A percentile compares a stretch with the other conserved stretches of the same genome.
Evolutionary conservation across 2,888 invertebrate genomes (phyloP).

Genomic region (Iselma pallidipennis): DNA sequence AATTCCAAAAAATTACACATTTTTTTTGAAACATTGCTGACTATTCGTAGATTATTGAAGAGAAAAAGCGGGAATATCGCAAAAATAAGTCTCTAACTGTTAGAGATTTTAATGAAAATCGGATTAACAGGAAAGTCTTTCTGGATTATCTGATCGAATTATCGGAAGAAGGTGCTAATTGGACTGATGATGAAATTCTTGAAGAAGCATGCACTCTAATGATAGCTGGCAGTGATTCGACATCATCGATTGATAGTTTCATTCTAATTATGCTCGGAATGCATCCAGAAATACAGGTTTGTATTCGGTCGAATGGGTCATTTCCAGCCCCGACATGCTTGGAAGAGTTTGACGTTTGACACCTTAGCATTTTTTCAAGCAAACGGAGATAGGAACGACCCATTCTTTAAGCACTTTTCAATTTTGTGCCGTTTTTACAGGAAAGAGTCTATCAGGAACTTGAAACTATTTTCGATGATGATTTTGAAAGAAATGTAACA

Average conservation of each 20-base stretch:
- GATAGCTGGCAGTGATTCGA: conserved; percentile 59
- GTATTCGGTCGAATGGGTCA: too few relatives aligned
- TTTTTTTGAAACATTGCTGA: not conserved
- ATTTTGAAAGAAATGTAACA: conserved; percentile 14
- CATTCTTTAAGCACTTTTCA: too few relatives aligned
- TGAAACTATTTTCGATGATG: conserved; percentile 23
- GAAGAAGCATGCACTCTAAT: conserved; percentile 63
- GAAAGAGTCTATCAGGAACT: conserved; percentile 35
- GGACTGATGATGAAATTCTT: conserved; percentile 58
- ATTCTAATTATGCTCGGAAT: conserved; percentile 39
- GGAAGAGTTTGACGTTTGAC: too few relatives aligned
- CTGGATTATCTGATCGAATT: conserved; percentile 57
- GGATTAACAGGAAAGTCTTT: conserved; percentile 52
- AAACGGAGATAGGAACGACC: too few relatives aligned
- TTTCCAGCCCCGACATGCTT: too few relatives aligned
- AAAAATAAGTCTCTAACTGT: not conserved
- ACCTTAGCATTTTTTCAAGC: too few relatives aligned
- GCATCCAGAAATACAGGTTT: conserved; percentile 39
- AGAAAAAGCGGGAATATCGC: not conserved
- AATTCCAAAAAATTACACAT: not conserved
- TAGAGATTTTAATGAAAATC: not conserved
- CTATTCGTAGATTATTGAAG: not conserved
- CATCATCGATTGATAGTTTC: conserved; percentile 39
- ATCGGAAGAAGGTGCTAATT: conserved; percentile 59
- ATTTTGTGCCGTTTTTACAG: too few relatives aligned